Evolutionary conservation across 1,140 invertebrate genomes (phyloP).

Genomic region (Neodiprion virginianus): DNA sequence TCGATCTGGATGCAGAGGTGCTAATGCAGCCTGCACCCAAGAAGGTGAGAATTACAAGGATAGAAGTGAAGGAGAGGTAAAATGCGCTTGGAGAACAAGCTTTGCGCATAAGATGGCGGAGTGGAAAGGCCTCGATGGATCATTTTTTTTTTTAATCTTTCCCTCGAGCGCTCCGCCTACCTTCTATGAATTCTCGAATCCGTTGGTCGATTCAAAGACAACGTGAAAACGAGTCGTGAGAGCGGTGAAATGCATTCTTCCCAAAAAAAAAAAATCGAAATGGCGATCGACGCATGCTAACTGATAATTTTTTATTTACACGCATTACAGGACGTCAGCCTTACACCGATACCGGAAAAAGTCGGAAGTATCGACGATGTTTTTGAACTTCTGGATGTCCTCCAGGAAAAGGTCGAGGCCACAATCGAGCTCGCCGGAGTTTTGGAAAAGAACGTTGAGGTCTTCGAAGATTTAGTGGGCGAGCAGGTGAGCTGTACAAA

Average conservation of each 20-base stretch:
- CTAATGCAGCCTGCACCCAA: background rate
- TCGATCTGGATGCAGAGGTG: background rate
- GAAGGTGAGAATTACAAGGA: background rate
- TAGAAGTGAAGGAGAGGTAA: background rate
- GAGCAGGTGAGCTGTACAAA: constrained; percentile 37
- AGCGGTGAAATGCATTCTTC: too few relatives aligned
- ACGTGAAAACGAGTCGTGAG: too few relatives aligned
- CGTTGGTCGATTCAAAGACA: too few relatives aligned
- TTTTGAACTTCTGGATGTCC: constrained; percentile 50
- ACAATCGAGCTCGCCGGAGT: constrained; percentile 45
- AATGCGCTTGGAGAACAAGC: too few relatives aligned
- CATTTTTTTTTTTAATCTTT: too few relatives aligned
- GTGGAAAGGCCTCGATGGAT: too few relatives aligned
- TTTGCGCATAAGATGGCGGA: too few relatives aligned
- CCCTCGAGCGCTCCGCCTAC: too few relatives aligned
- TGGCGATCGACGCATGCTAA: constrained; percentile 10
- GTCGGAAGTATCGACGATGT: constrained; percentile 51
- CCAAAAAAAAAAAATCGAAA: background rate
- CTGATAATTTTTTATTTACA: constrained; percentile 11
- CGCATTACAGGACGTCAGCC: constrained; percentile 47
- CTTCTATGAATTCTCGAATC: too few relatives aligned
- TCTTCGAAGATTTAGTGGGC: background rate
- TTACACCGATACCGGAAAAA: constrained; percentile 49
- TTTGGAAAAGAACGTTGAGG: constrained; percentile 38
- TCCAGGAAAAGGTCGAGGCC: constrained; percentile 53